phyloP scores from a whole-genome alignment of 2,113 vertebrate species.

The Plectropomus leopardus region DNA sequence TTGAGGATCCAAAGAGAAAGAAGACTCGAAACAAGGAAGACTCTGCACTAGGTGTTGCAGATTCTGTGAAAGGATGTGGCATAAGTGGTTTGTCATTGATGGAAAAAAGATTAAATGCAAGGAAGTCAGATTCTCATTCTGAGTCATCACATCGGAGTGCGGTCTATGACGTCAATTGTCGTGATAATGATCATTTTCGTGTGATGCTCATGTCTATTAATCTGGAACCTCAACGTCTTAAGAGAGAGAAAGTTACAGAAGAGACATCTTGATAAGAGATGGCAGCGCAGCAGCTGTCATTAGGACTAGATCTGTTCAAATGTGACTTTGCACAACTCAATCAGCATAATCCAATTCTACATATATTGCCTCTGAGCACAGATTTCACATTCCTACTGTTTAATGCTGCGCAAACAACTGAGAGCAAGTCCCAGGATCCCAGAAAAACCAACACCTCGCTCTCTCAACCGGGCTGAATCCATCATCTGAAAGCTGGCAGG shows the following conservation, averaged over 20 bases:
- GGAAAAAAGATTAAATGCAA: neutral
- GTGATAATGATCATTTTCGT: neutral
- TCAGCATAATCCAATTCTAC: slow-evolving; percentile 54
- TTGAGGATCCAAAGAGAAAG: neutral
- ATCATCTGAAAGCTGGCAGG: slow-evolving; percentile 67
- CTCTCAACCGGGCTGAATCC: slow-evolving; percentile 52
- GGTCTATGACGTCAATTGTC: neutral
- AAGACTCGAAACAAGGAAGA: neutral
- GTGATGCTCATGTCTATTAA: neutral
- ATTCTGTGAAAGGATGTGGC: neutral
- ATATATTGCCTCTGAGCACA: slow-evolving; percentile 24
- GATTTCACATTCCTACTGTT: slow-evolving; percentile 41
- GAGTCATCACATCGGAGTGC: neutral
- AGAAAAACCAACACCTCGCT: slow-evolving; percentile 61
- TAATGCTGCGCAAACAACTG: slow-evolving; percentile 45
- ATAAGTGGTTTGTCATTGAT: accelerated
- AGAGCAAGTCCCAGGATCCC: slow-evolving; percentile 30
- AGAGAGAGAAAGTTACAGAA: neutral
- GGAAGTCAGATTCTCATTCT: neutral
- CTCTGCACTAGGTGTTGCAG: accelerated
- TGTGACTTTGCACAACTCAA: slow-evolving; percentile 33
- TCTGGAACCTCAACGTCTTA: neutral
- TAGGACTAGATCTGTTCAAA: slow-evolving; percentile 28
- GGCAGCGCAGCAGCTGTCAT: slow-evolving; percentile 1
- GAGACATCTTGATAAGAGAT: neutral